A percentile compares a stretch with the other conserved stretches of the same genome.
Conservation (phyloP, 1,140 invertebrate species). For the Zaprionus ghesquierei region DNA sequence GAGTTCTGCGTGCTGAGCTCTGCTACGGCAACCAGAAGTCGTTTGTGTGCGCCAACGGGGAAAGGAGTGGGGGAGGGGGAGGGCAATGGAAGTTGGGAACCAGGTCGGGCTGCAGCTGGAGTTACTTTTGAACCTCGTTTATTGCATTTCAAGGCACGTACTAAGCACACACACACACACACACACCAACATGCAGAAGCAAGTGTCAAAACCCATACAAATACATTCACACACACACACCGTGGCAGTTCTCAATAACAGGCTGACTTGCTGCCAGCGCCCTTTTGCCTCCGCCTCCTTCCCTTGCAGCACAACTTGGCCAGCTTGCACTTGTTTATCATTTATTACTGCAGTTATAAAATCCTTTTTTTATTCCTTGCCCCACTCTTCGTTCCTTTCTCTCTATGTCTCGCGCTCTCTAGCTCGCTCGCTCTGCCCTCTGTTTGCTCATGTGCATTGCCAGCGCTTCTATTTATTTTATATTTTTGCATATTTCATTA, state of each 20-base stretch:
- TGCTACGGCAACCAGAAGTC: constrained; percentile 7
- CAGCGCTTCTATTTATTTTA: constrained; percentile 44
- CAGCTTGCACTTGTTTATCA: constrained; percentile 74
- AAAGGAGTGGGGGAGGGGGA: background rate
- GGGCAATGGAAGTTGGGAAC: background rate
- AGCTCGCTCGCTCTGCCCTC: background rate
- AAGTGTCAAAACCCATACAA: constrained; percentile 18
- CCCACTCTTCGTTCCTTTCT: background rate
- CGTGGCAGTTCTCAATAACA: constrained; percentile 57
- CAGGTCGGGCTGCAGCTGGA: constrained; percentile 33
- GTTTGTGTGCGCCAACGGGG: background rate
- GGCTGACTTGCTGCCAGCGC: constrained; percentile 19
- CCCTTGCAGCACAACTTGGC: constrained; percentile 33
- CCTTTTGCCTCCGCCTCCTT: background rate
- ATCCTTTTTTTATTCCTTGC: constrained; percentile 40
- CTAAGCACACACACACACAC: constrained; percentile 23
- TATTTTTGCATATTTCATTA: constrained; percentile 60
- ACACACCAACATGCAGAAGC: constrained; percentile 5
- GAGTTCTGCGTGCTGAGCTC: constrained; percentile 7
- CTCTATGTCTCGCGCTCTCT: background rate
- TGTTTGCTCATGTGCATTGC: constrained; percentile 42
- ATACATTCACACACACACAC: constrained; percentile 13
- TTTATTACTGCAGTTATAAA: constrained; percentile 72
- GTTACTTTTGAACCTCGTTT: constrained; percentile 38
- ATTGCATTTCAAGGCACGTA: constrained; percentile 68